Percentiles rank a stretch among this genome's conserved stretches.
Evolutionary conservation across 2,113 vertebrate species (phyloP).

Genomic region (Oxygymnocypris stewartii): DNA sequence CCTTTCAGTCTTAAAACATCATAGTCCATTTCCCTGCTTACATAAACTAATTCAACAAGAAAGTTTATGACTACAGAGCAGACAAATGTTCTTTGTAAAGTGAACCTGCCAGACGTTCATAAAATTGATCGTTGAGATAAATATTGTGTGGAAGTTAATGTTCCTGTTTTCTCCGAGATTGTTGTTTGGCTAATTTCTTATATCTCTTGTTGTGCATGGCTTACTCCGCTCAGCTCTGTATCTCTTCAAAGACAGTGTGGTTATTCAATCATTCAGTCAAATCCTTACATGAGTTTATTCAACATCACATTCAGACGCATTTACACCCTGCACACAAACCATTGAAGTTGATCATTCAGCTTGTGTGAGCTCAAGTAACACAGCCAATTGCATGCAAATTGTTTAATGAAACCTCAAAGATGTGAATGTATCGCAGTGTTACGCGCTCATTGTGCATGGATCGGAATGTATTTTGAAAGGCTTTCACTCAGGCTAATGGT

Average conservation of each 20-base stretch:
- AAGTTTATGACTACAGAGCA: conserved; percentile 9
- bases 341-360: conserved; percentile 17
- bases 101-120: conserved; percentile 3
- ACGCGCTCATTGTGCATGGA: conserved; percentile 38
- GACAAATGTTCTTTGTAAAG: conserved; percentile 17
- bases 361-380: conserved; percentile 33
- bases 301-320: conserved; percentile 29
- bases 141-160: background rate
- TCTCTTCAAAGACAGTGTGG: background rate
- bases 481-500: conserved; percentile 54
- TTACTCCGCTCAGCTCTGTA: background rate
- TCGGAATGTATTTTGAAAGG: conserved; percentile 51
- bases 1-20: conserved; percentile 16
- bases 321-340: conserved; percentile 23
- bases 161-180: conserved; percentile 12
- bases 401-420: conserved; percentile 41
- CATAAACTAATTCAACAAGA: conserved; percentile 10
- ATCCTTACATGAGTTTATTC: conserved; percentile 26
- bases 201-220: conserved; percentile 20
- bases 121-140: background rate
- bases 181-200: conserved; percentile 34
- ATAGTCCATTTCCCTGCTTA: background rate
- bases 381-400: conserved; percentile 36
- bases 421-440: conserved; percentile 36
- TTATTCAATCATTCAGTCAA: conserved; percentile 36